phyloP scores from a whole-genome alignment of 1,140 invertebrate species.

The Drosophila fuyamai region DNA sequence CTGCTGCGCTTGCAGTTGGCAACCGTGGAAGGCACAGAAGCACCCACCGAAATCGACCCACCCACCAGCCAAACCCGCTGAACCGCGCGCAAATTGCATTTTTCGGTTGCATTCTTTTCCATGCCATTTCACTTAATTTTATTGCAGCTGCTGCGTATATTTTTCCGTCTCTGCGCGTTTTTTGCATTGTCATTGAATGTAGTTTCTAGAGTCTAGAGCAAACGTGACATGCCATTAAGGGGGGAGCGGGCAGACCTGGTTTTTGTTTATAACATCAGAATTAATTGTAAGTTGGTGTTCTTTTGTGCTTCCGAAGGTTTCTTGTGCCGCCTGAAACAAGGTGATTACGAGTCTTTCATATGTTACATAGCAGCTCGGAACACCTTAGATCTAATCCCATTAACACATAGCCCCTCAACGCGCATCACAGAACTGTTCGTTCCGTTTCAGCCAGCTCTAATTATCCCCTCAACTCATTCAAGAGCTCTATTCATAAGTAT shows the following conservation, averaged over 20 bases:
- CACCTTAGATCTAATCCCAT: neutral
- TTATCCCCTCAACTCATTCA: constrained; percentile 10
- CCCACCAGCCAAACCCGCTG: constrained; percentile 33
- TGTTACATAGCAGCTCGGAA: no score
- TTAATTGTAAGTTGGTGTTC: constrained; percentile 41
- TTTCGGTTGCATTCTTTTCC: constrained; percentile 61
- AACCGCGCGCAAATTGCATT: constrained; percentile 58
- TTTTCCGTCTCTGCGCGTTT: constrained; percentile 30
- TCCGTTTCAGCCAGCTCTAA: constrained; percentile 6
- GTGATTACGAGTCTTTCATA: neutral
- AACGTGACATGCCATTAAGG: constrained; percentile 68
- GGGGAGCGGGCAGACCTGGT: neutral
- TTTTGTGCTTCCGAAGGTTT: constrained; percentile 47
- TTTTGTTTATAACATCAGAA: constrained; percentile 64
- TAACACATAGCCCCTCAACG: neutral
- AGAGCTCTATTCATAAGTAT: constrained; percentile 14
- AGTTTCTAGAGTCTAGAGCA: constrained; percentile 56
- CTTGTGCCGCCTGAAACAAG: constrained; percentile 12
- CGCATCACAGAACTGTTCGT: neutral
- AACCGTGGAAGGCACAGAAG: constrained; percentile 47
- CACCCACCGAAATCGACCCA: constrained; percentile 6
- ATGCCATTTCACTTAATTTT: constrained; percentile 65
- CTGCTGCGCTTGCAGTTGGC: constrained; percentile 65
- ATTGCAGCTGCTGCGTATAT: constrained; percentile 69
- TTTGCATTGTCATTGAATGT: constrained; percentile 66